Evolutionary conservation across 2,113 vertebrate genomes (phyloP).

Genomic region (Regulus satrapa): DNA sequence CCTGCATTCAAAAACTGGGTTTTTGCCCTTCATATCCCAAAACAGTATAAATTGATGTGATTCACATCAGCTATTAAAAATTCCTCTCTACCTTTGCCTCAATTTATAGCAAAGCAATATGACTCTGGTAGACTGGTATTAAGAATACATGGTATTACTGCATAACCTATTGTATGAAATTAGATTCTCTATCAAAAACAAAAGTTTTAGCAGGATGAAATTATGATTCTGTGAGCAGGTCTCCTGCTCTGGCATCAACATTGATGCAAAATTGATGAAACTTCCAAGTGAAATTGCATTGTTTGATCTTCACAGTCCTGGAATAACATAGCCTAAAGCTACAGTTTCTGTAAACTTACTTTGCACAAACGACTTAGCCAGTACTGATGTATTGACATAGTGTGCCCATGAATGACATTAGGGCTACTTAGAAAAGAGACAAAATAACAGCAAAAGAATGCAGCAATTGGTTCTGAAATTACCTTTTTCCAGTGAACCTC

Average conservation of each 20-base stretch:
- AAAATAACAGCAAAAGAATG: slow-evolving; percentile 80
- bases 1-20: slow-evolving; percentile 67
- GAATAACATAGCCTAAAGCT: slow-evolving; percentile 85
- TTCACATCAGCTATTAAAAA: slow-evolving; percentile 71
- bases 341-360: slow-evolving; percentile 85
- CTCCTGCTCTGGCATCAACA: slow-evolving; percentile 76
- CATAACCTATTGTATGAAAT: slow-evolving; percentile 67
- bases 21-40: slow-evolving; percentile 76
- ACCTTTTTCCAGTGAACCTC: slow-evolving; percentile 84
- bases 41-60: slow-evolving; percentile 79
- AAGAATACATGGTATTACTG: slow-evolving; percentile 44
- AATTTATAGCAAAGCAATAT: slow-evolving; percentile 27
- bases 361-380: slow-evolving; percentile 79
- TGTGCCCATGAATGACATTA: slow-evolving; percentile 82
- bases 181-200: slow-evolving; percentile 74
- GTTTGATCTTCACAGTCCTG: slow-evolving; percentile 85
- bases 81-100: slow-evolving; percentile 49
- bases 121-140: slow-evolving; percentile 1
- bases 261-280: slow-evolving; percentile 87
- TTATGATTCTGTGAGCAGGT: slow-evolving; percentile 75
- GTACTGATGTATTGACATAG: slow-evolving; percentile 77
- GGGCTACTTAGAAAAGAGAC: slow-evolving; percentile 82
- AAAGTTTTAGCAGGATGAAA: slow-evolving; percentile 77
- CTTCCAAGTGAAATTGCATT: slow-evolving; percentile 82
- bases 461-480: slow-evolving; percentile 84